Base-by-base conservation (phyloP, 1,140 invertebrate species). In the Drosophila ficusphila region DNA sequence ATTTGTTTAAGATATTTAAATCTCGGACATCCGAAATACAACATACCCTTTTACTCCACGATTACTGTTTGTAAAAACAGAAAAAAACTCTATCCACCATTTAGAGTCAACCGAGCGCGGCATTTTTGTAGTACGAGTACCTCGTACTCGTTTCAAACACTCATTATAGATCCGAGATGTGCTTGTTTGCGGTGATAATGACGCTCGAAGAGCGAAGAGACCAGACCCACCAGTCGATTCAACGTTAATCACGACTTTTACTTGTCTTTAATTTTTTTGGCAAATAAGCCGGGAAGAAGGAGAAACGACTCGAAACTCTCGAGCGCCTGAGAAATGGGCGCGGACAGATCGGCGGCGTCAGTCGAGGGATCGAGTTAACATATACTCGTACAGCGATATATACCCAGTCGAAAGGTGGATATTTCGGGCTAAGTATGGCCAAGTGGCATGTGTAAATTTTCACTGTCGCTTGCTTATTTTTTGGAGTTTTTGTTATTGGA, bases 191-290 rank as follows among this genome's bases (percentile, higher is more conserved):
- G 82, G 47, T 76, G 52, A 88, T 88, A 89, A 89, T 88, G 78
- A 88, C 76, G 75, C 74, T 76, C 47, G 69, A 85, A 18, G 16
- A 12, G 16, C 42, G 19, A 12, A 54, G 11, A 21, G n/a, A 11
- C 21, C 57, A 57, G 11, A 38, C 3, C 14, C 16, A n/a, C 5
- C 57, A 68, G 82, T 67, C 77, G 82, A 86, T 86, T 74, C 81
- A 81, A 82, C 83, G 82, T 79, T 89, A 89, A 89, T 85, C 83
- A 89, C 83, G 83, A 89, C 85, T 89, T 89, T 89, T 89, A 89
- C 88, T 88, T 88, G 88, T 79, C 77, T 88, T 90, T 88, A 90
- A 90, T 90, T 90, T 83, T 86, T 90, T 90, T 82, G 81, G 88
- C 86, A 90, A 90, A 90, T 83, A 90, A 64, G 27, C 76, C 33